Evolutionary conservation across 1,140 invertebrate species (phyloP).

Genomic region (Aphis gossypii): DNA sequence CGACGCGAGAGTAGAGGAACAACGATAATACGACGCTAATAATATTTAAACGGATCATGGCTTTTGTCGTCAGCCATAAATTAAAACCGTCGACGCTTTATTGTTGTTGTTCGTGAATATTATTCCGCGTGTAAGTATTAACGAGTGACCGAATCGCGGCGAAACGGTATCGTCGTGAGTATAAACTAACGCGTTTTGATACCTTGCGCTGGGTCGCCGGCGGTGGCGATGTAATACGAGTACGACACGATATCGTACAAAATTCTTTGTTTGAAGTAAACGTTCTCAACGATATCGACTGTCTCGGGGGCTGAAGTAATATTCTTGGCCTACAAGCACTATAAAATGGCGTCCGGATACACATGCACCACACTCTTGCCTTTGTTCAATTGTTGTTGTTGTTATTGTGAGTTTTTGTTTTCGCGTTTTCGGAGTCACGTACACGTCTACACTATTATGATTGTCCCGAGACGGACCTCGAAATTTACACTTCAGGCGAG

Average conservation of each 20-base stretch:
- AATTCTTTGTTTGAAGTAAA: background rate
- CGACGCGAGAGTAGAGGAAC: no score
- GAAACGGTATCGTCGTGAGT: no score
- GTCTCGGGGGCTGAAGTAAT: background rate
- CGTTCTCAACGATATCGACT: background rate
- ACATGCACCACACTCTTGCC: background rate
- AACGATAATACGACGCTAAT: no score
- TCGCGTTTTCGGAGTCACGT: background rate
- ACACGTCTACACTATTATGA: background rate
- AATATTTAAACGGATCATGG: background rate
- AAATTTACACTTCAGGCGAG: background rate
- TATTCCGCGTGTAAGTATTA: background rate
- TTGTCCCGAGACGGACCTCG: background rate
- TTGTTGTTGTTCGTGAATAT: background rate
- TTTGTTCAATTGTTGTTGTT: background rate
- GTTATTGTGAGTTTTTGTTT: background rate
- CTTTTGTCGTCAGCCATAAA: background rate
- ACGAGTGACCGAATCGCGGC: no score
- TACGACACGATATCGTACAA: background rate
- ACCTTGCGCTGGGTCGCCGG: no score
- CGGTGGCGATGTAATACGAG: background rate
- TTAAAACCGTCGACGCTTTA: background rate
- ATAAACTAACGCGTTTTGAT: background rate
- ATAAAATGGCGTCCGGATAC: background rate
- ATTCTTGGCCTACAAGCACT: background rate